Percentiles rank a stretch among this genome's conserved stretches.
Conservation (phyloP, 1,140 invertebrate species). For the Physella acuta region DNA sequence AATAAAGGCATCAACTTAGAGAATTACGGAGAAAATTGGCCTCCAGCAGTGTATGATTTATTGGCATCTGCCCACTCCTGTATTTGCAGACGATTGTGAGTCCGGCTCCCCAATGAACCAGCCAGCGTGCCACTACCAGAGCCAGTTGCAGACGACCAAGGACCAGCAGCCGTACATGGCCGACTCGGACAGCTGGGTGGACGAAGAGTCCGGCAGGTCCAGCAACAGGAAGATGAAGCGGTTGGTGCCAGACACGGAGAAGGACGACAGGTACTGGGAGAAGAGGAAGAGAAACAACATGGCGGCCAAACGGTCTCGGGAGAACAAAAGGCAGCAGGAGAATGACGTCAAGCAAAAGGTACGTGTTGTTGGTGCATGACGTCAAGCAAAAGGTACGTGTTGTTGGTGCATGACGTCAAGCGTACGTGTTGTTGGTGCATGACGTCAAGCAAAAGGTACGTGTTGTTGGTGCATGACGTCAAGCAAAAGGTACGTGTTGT, state of each 20-base stretch:
- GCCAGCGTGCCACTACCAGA: background rate
- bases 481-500: too few species aligned
- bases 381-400: too few species aligned
- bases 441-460: too few species aligned
- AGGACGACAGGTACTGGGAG: constrained; percentile 96
- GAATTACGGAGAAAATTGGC: too few species aligned
- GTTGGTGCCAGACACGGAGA: constrained; percentile 86
- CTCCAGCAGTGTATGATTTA: too few species aligned
- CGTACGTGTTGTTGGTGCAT: too few species aligned
- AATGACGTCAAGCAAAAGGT: constrained; percentile 58
- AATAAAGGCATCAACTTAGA: too few species aligned
- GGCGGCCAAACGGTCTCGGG: constrained; percentile 86
- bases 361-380: too few species aligned
- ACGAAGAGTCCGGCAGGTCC: background rate
- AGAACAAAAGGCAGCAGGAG: constrained; percentile 75
- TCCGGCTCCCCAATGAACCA: background rate
- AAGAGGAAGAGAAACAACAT: constrained; percentile 89
- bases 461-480: too few species aligned
- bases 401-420: too few species aligned
- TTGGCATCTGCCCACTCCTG: too few species aligned
- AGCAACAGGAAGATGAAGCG: constrained; percentile 30
- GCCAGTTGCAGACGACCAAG: background rate
- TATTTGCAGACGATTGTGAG: too few species aligned
- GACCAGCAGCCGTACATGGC: background rate
- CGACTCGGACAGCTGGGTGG: background rate